phyloP scores from a whole-genome alignment of 2,888 invertebrate genomes.

The Mythimna ferrago region DNA sequence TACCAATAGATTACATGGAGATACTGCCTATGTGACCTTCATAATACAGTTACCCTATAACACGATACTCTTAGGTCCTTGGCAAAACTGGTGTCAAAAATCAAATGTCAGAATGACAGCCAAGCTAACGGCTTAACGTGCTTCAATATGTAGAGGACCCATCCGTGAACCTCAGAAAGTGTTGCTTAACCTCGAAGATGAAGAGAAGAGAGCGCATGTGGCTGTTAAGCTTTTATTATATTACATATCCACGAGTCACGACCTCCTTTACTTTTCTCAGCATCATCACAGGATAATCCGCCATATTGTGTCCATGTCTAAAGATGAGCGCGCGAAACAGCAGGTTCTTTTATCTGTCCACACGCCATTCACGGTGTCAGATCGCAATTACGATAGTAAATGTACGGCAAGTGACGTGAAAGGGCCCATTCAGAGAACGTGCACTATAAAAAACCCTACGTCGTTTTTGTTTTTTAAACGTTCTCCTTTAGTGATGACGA shows the following conservation, averaged over 20 bases:
- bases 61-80: no score
- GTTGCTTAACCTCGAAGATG: no score
- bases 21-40: no score
- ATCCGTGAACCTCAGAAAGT: no score
- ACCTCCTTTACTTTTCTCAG: background rate
- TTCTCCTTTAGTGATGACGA: slow-evolving; percentile 57
- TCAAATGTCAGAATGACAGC: no score
- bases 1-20: no score
- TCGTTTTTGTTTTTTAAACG: slow-evolving; percentile 64
- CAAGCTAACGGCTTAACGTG: no score
- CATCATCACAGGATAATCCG: slow-evolving; percentile 44
- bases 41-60: no score
- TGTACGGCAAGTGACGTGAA: slow-evolving; percentile 73
- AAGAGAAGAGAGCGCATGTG: no score
- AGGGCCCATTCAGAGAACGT: slow-evolving; percentile 62
- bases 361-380: slow-evolving; percentile 73
- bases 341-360: slow-evolving; percentile 66
- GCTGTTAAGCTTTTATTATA: background rate
- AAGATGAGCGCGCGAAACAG: slow-evolving; percentile 59
- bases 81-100: no score
- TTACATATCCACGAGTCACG: no score
- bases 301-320: slow-evolving; percentile 51
- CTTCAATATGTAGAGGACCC: no score
- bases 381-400: slow-evolving; percentile 78
- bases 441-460: slow-evolving; percentile 65